Evolutionary conservation across 2,888 invertebrate genomes (phyloP), one percentile per base, ranked within the genome.

Genomic region (Eupithecia dodoneata): DNA sequence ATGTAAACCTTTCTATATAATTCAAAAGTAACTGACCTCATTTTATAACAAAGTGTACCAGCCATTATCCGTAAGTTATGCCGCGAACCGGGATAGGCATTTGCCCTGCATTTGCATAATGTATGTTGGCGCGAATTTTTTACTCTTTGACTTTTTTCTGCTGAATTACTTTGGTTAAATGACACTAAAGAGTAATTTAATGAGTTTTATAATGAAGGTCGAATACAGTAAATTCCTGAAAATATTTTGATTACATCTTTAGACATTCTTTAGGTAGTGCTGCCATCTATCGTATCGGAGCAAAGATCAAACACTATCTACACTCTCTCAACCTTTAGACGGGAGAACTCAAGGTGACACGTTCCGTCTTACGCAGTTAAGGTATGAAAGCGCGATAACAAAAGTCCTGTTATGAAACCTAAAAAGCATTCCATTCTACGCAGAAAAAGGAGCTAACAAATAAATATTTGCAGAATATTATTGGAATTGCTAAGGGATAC

Each of bases 81-180:
- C 30, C 63, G 15, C 30, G 49, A 41, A 70, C 74, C 75, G 18
- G 76, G 75, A 71, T 79, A 78, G 79, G 79, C 79, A 80, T 82
- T 82, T 70, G 75, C 75, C 73, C 55, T 66, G 74, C 65, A 79
- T 83, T 82, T 83, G 76, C 82, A 82, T 83, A 83, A 81, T 81
- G 79, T 80, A 83, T 80, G 79, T 73, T 30, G 75, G 77, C 76
- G 76, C 70, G 76, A 73, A 76, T 79, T 77, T 81, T 81, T 81
- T 78, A 80, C 76, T 73, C 76, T 81, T 80, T 78, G 76, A 72
- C 78, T 73, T 82, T 79, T 79, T 71, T 59, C 71, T 73, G 80
- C 71, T 77, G 76, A 75, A 79, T 77, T 80, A 67, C 77, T 72
- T 72, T 59, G 73, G 72, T 45, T 78, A 76, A 79, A 77, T 76